phyloP scores from a whole-genome alignment of 2,888 invertebrate species.

The Spicauda simplicius region DNA sequence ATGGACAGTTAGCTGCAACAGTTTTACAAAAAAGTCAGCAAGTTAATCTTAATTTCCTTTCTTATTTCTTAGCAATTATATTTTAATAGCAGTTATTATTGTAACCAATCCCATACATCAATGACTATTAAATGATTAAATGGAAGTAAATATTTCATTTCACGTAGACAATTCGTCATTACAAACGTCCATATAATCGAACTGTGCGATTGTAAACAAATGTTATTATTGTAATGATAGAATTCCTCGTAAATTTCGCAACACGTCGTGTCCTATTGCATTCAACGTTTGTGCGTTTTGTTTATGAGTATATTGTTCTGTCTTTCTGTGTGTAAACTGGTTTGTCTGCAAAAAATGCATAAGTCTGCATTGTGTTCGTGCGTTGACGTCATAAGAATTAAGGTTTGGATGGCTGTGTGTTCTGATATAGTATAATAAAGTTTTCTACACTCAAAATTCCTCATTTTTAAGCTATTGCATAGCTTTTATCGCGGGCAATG shows the following conservation, averaged over 20 bases:
- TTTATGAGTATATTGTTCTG: not conserved
- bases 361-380: slow-evolving; percentile 16
- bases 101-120: slow-evolving; percentile 1
- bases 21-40: too few species aligned
- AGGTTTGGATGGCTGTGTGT: slow-evolving; percentile 35
- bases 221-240: slow-evolving; percentile 18
- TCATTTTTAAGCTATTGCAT: too few species aligned
- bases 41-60: too few species aligned
- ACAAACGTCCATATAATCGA: slow-evolving; percentile 9
- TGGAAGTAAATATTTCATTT: not conserved
- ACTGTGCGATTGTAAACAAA: slow-evolving; percentile 3
- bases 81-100: too few species aligned
- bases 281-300: slow-evolving; percentile 13
- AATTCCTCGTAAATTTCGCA: slow-evolving; percentile 23
- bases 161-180: slow-evolving; percentile 4
- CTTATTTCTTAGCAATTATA: too few species aligned
- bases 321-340: not conserved
- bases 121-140: slow-evolving; percentile 9
- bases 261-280: not conserved
- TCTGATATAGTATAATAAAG: too few species aligned
- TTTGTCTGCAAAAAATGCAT: slow-evolving; percentile 38
- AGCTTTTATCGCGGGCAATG: too few species aligned
- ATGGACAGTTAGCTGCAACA: too few species aligned
- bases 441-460: too few species aligned
- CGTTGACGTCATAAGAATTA: slow-evolving; percentile 8